Conservation (phyloP, 2,113 vertebrate species). For the Eulacestoma nigropectus region DNA sequence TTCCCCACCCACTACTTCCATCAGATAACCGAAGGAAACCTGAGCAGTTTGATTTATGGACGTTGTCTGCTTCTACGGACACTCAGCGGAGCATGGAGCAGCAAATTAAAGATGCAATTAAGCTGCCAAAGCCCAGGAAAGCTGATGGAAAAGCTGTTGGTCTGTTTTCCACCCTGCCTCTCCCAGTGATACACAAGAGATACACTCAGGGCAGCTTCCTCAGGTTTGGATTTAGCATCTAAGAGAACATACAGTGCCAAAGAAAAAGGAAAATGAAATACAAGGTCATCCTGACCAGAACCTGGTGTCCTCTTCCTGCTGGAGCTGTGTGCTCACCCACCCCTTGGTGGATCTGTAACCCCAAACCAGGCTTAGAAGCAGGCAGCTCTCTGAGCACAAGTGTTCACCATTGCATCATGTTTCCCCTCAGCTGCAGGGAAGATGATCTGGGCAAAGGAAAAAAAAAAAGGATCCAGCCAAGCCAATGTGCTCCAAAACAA, state of each 20-base stretch:
- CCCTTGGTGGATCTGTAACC: neutral
- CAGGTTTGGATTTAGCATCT: neutral
- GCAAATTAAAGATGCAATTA: neutral
- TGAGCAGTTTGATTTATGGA: slow-evolving; percentile 14
- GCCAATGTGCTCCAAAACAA: neutral
- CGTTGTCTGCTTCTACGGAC: neutral
- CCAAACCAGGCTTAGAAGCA: neutral
- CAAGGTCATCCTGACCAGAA: neutral
- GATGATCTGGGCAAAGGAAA: neutral
- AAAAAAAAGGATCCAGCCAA: neutral
- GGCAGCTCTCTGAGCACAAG: neutral
- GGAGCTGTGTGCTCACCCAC: neutral
- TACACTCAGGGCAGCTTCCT: neutral
- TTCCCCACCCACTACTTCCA: neutral
- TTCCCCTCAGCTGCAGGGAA: slow-evolving; percentile 43
- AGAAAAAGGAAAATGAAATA: neutral
- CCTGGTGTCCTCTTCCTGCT: rapidly evolving
- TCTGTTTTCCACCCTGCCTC: neutral
- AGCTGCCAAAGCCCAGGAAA: neutral
- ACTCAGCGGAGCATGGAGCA: neutral
- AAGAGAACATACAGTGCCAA: neutral
- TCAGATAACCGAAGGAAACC: neutral
- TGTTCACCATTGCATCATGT: neutral
- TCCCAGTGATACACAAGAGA: neutral
- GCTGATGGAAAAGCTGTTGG: neutral